Evolutionary conservation across 2,113 vertebrate species (phyloP).

Genomic region (Aramus guarauna): DNA sequence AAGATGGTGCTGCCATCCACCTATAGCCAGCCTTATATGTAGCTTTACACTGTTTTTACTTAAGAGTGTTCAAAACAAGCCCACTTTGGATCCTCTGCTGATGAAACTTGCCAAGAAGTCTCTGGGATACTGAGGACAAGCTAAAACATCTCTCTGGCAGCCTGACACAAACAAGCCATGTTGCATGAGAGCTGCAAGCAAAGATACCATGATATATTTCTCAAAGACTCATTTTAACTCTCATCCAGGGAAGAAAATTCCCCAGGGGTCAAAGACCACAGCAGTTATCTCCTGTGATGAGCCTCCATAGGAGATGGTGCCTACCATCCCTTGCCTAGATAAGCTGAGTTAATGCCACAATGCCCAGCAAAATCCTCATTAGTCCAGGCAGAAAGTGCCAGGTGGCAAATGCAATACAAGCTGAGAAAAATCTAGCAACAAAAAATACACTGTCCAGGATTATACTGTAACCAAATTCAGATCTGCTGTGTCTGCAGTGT

Average conservation of each 20-base stretch:
- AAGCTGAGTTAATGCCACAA: not conserved
- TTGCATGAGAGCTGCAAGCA: not conserved
- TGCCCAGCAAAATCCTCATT: not conserved
- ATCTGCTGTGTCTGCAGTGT: slow-evolving; percentile 29
- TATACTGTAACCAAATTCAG: slow-evolving; percentile 39
- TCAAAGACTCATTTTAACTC: not conserved
- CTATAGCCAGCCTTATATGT: not conserved
- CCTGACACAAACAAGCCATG: not conserved
- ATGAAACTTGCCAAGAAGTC: not conserved
- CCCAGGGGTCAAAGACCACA: too few relatives aligned
- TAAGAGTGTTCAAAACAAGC: not conserved
- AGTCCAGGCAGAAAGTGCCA: not conserved
- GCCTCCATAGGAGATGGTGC: not conserved
- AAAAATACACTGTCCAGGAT: not conserved
- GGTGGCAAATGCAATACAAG: slow-evolving; percentile 2
- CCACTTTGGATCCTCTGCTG: not conserved
- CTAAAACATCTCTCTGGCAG: not conserved
- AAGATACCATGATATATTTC: not conserved
- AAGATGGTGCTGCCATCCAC: slow-evolving; percentile 50
- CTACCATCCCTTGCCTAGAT: not conserved
- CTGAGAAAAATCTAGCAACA: not conserved
- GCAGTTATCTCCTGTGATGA: not conserved
- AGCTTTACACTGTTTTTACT: not conserved
- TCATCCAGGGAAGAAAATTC: not conserved
- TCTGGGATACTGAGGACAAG: not conserved